Conservation (phyloP, 2,888 invertebrate species). For the Stenurella melanura region DNA sequence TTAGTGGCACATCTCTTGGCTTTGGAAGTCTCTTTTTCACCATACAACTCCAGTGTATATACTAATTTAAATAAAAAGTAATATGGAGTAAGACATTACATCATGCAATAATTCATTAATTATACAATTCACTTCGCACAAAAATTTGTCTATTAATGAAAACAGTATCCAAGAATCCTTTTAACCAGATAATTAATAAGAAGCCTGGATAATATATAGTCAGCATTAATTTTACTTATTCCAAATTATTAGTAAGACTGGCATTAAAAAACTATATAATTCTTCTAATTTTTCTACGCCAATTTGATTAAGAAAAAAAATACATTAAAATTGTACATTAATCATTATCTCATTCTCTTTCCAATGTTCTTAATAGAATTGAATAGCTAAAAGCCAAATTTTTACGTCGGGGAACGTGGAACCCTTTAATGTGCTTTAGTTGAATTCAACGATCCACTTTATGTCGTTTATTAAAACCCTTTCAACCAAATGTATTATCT, state of each 20-base stretch:
- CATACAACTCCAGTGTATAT: too few relatives aligned
- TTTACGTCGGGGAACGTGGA: conserved; percentile 2
- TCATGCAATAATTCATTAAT: too few relatives aligned
- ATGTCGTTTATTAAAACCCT: conserved; percentile 17
- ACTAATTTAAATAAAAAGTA: too few relatives aligned
- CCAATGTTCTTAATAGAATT: conserved; percentile 28
- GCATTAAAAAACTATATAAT: not conserved
- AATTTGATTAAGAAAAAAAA: too few relatives aligned
- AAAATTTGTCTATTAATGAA: not conserved
- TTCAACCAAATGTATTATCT: conserved; percentile 7
- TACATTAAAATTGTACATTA: conserved; percentile 24
- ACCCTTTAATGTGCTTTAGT: conserved; percentile 24
- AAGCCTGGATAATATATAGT: not conserved
- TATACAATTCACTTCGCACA: not conserved
- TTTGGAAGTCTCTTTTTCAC: too few relatives aligned
- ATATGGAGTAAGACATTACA: too few relatives aligned
- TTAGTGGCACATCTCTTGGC: too few relatives aligned
- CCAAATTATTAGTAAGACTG: not conserved
- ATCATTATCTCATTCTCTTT: conserved; percentile 16
- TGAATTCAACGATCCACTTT: conserved; percentile 22
- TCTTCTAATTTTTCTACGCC: not conserved
- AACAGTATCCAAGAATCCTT: not conserved
- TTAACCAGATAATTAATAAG: not conserved
- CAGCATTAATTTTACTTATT: not conserved
- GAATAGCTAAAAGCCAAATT: conserved; percentile 9